Base-by-base conservation (phyloP, 2,113 vertebrate species). In the Oenanthe melanoleuca region DNA sequence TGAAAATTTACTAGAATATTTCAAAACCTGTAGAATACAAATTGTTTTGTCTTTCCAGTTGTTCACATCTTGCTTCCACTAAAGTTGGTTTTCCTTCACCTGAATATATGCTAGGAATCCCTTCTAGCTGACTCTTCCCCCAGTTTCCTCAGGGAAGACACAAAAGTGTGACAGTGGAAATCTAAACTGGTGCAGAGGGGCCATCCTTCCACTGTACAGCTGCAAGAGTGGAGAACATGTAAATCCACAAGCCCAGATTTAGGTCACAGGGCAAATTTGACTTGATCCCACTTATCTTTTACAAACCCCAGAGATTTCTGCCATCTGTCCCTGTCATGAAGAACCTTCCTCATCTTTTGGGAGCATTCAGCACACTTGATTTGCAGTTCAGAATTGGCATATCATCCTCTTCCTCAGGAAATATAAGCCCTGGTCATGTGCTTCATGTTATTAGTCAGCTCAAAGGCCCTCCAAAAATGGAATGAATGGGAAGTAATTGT, bases 131-230 rank as follows among this genome's bases (percentile, higher is more conserved):
- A 50, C 5, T 52, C 4, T 45, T 74, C 4, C 15, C 24, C 4
- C 23, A 45, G 9, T n/a, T 38, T 57, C 21, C 20, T 17, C n/a
- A 10, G 24, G 24, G 75, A 70, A 66, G 52, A 11, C 9, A 3
- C 25, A 26, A 10, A 55, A 1, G 6, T 0, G 1, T 0, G 3
- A 8, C 40, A 73, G 10, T 2, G 2, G 15, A 81, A 66, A 31
- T 50, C n/a, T 31, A n/a, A 24, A 10, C 29, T 38, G 1, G 11
- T 2, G 3, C 26, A 47, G 34, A 37, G 33, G 11, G 21, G 4
- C 20, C 37, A 8, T 26, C 31, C 24, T 45, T 67, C 19, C 2
- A 0, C n/a, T 49, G 38, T 26, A 28, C 16, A 38, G 59, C 28
- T 80, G 19, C 45, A 80, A 14, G 26, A 79, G 20, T 3, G 11